Base-by-base conservation (phyloP, 2,797 vertebrate species). In the Malurus splendens region DNA sequence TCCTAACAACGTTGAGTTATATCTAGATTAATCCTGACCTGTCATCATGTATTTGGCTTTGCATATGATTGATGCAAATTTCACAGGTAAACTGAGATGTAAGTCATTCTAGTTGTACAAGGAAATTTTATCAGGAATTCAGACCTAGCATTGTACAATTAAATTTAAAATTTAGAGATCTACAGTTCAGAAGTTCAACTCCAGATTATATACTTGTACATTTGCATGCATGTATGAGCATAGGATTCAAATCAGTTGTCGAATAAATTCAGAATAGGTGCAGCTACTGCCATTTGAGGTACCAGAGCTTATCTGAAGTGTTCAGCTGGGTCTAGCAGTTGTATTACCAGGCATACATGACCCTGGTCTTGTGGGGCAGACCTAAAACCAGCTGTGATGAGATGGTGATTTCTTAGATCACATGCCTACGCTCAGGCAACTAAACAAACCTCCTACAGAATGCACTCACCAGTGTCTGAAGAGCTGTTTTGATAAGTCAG, bases 181-280 rank as follows among this genome's bases (percentile, higher is more conserved):
- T 61, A 32, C 10, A 51, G 32, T n/a, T 68, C 22, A 76, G 55
- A 72, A 18, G 22, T 45, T 60, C 23, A 44, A 9, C 9, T 72
- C 6, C 16, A 71, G 56, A 27, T 3, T 17, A 25, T 5, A 33
- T 8, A 27, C 3, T 41, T 2, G 19, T 30, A 62, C 1, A 20
- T 60, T 60, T 52, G 7, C 33, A 22, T 0, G 2, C 18, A 33
- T 8, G 5, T 2, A 1, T 52, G 16, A 86, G 20, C 24, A 52
- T 1, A 33, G 14, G 16, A 75, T 86, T 52, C 51, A 67, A 30
- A 57, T 27, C 13, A 9, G 5, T 77, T 33, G 4, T 10, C 5
- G 33, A 23, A 32, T 7, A 0, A 1, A 5, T 71, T 81, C 4
- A 3, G 28, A 81, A 41, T 7, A 50, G 18, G 3, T 36, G 7